Base-by-base conservation (phyloP, 2,797 vertebrate genomes). In the Centropyge bicolor region DNA sequence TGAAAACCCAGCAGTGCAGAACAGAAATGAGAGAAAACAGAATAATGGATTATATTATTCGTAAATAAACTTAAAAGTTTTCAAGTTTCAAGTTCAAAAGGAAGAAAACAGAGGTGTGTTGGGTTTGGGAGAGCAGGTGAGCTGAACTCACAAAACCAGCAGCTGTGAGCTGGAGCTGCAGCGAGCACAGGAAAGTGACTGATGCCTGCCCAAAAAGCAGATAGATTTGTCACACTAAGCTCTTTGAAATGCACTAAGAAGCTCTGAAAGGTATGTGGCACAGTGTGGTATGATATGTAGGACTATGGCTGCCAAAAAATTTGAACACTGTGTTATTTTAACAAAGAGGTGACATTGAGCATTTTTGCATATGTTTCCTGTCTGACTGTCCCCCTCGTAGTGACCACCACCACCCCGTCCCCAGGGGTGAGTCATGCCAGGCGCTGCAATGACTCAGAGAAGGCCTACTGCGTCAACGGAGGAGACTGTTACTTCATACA, bases 401-500 rank as follows among this genome's bases (percentile, higher is more conserved):
- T 93, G 90, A 97, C 97, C 87, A 97, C 97, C 93, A 93, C 93
- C 83, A 97, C 96, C 71, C 95, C 96, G 70, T 96, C 98, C 66
- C 95, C 97, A 38, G 97, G 96, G 88, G 97, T 96, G 9, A 98
- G 98, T 81, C 97, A 98, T 1, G 95, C 96, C 41, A 95, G 97
- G 89, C 97, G 97, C 94, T 99, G 98, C 95, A 99, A 99, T 14
- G 97, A 99, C 88, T 97, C 98, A 6, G 97, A 98, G 92, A 98
- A 97, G 93, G 95, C 97, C 78, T 96, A 98, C 90, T 99, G 98
- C 83, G 97, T 96, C 87, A 99, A 99, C 52, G 98, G 98, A 84
- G 98, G 98, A 66, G 97, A 98, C 94, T 99, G 98, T 96, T 99
- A 98, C 96, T 98, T 98, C 96, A 98, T 99, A 86, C 97, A 98